These are phyloP conservation scores for Sardinella longiceps DNA, from an alignment of 2,797 vertebrate genomes.

Conservation along the genomic window DNA sequence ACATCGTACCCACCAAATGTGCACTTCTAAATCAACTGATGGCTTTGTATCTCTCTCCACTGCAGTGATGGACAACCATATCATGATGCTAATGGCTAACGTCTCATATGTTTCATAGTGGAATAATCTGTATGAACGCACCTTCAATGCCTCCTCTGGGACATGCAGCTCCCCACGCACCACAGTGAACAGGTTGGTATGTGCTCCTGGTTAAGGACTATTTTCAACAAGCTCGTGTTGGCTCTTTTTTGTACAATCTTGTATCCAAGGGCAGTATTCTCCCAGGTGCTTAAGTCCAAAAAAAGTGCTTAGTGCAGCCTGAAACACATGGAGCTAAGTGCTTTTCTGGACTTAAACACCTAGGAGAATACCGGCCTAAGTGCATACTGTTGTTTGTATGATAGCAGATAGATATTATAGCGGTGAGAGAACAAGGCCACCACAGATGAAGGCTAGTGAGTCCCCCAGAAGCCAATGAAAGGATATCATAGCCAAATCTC, in stretches of 20 bases:
- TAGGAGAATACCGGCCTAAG: no score
- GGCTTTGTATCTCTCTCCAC: background rate
- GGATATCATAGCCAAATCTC: conserved; percentile 99
- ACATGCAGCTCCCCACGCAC: conserved; percentile 91
- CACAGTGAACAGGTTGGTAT: conserved; percentile 97
- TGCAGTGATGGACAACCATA: background rate
- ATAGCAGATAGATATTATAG: no score
- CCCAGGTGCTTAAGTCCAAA: no score
- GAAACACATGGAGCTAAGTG: no score
- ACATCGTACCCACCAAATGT: background rate
- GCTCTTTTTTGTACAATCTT: no score
- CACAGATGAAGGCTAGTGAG: background rate
- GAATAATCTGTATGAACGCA: conserved; percentile 59
- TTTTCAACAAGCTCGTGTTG: no score
- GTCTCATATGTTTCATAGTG: conserved; percentile 44
- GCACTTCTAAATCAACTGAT: background rate
- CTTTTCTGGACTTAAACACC: no score
- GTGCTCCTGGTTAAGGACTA: conserved; percentile 84
- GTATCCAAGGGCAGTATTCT: no score
- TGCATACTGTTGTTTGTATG: background rate
- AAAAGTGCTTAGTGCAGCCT: no score
- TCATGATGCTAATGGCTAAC: background rate
- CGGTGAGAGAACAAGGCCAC: no score
- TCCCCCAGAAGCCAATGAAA: conserved; percentile 61
- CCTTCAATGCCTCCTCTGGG: conserved; percentile 96